Evolutionary conservation across 37 sponge, comb jelly and placozoan species (phyloP).

Genomic region (Halisarca cf. caerulea): DNA sequence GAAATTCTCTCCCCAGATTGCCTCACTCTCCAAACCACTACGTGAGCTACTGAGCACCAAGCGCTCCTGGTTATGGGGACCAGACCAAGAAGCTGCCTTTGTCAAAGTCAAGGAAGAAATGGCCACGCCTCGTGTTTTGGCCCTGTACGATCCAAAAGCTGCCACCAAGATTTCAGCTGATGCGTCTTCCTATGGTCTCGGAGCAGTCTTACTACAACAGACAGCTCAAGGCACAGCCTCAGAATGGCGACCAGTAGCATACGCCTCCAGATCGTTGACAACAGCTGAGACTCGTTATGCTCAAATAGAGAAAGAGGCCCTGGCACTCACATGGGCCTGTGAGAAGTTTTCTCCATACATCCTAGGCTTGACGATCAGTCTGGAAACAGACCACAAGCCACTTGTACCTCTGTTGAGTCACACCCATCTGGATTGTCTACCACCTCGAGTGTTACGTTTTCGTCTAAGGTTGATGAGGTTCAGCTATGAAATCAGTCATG

Average conservation of each 20-base stretch:
- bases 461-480: conserved; percentile 34
- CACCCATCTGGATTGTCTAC: conserved; percentile 31
- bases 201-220: conserved; percentile 35
- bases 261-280: conserved; percentile 12
- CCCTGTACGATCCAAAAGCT: conserved; percentile 36
- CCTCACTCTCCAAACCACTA: conserved; percentile 37
- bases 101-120: conserved; percentile 26
- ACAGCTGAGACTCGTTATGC: conserved; percentile 8
- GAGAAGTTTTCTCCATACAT: conserved; percentile 33
- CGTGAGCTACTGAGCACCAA: conserved; percentile 46
- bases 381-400: conserved; percentile 63
- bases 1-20: conserved; percentile 43
- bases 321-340: conserved; percentile 12
- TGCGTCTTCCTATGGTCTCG: conserved; percentile 41
- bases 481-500: conserved; percentile 29
- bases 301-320: conserved; percentile 28
- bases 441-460: conserved; percentile 39
- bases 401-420: conserved; percentile 44
- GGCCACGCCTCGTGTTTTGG: conserved; percentile 38
- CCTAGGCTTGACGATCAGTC: conserved; percentile 25
- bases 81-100: conserved; percentile 38
- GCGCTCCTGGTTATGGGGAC: conserved; percentile 50
- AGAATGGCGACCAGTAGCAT: conserved; percentile 25
- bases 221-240: background rate
- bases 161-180: conserved; percentile 19